These are phyloP conservation scores for Sebastes schlegelii DNA, from an alignment of 2,113 vertebrate genomes.

Conservation along the genomic window DNA sequence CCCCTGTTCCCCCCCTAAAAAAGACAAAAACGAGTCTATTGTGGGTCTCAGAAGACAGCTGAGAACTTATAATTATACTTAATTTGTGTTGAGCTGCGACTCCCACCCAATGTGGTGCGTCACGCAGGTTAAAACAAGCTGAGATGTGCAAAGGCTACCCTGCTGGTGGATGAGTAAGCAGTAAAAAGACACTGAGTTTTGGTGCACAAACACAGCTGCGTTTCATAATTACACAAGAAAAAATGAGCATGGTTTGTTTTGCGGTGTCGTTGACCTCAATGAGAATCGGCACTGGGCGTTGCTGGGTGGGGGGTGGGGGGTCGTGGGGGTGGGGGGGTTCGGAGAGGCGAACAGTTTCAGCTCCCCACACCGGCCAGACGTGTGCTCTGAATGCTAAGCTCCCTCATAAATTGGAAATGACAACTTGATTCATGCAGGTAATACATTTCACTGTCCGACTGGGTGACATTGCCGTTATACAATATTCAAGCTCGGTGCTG, in stretches of 20 bases:
- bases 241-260: slow-evolving; percentile 9
- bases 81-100: not conserved
- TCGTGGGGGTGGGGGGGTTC: not conserved
- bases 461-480: slow-evolving; percentile 62
- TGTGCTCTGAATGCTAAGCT: slow-evolving; percentile 60
- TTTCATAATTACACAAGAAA: slow-evolving; percentile 12
- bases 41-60: not conserved
- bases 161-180: not conserved
- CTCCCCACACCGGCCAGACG: slow-evolving; percentile 8
- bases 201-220: slow-evolving; percentile 13
- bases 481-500: slow-evolving; percentile 48
- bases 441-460: slow-evolving; percentile 60
- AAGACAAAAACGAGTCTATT: too few relatives aligned
- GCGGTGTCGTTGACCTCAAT: not conserved
- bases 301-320: not conserved
- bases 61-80: not conserved
- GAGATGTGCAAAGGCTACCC: not conserved
- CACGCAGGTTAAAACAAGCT: not conserved
- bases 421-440: slow-evolving; percentile 76
- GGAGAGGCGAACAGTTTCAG: slow-evolving; percentile 16
- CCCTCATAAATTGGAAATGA: slow-evolving; percentile 71
- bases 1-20: too few relatives aligned
- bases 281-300: not conserved
- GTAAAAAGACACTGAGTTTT: not conserved
- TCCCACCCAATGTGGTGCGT: slow-evolving; percentile 4